Evolutionary conservation across 2,113 vertebrate genomes (phyloP).

Genomic region (Platysternon megacephalum): DNA sequence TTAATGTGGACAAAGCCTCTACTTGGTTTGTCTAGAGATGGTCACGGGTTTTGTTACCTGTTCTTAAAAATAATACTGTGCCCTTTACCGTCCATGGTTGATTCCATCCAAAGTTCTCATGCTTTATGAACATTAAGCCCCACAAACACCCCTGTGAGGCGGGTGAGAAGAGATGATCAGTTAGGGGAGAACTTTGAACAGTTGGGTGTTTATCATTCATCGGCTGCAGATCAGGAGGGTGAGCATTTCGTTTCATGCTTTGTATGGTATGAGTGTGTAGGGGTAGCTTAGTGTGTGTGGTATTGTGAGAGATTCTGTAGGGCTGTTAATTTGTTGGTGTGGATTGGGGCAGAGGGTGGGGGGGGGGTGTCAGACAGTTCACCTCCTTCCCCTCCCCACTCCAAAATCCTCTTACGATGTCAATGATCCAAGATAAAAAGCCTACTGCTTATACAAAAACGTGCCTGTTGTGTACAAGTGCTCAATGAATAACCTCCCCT

Average conservation of each 20-base stretch:
- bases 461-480: slow-evolving; percentile 28
- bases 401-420: slow-evolving; percentile 26
- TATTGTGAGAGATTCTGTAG: not conserved
- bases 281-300: not conserved
- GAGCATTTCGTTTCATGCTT: not conserved
- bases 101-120: not conserved
- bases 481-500: slow-evolving; percentile 30
- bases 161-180: not conserved
- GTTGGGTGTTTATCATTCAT: not conserved
- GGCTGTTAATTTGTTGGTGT: rapidly evolving
- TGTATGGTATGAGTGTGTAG: not conserved
- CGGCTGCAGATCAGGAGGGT: not conserved
- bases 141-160: not conserved
- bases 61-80: not conserved
- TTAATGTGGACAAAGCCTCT: not conserved
- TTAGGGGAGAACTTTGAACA: not conserved
- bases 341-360: not conserved
- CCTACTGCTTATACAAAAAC: slow-evolving; percentile 23
- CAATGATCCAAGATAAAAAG: not conserved
- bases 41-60: not conserved
- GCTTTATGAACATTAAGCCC: not conserved
- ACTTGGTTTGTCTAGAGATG: not conserved
- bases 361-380: rapidly evolving
- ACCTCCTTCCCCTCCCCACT: not conserved
- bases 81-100: not conserved